Conservation (phyloP, 2,888 invertebrate genomes). For the Eristalis pertinax region DNA sequence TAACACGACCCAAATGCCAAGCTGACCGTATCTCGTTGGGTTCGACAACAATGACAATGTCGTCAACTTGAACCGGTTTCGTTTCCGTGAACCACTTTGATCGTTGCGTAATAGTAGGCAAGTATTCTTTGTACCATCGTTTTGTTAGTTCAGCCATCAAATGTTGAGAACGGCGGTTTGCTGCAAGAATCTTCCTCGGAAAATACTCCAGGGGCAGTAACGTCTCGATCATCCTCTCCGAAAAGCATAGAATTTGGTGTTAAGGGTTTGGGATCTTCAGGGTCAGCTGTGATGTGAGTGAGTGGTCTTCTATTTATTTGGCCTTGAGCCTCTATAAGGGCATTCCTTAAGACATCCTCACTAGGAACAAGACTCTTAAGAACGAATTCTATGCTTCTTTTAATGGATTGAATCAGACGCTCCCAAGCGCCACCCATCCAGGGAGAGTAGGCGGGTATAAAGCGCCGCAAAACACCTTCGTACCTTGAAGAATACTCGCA, state of each 20-base stretch:
- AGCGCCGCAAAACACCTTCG: slow-evolving; percentile 1
- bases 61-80: background rate
- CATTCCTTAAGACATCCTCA: background rate
- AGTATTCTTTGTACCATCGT: background rate
- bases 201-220: background rate
- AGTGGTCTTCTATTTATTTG: too few species aligned
- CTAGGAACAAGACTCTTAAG: too few species aligned
- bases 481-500: slow-evolving; percentile 2
- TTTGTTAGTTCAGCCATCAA: background rate
- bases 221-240: background rate
- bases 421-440: slow-evolving; percentile 27
- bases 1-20: too few species aligned
- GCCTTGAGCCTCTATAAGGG: too few species aligned
- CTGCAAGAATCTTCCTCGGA: background rate
- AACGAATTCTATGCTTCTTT: background rate
- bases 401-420: slow-evolving; percentile 22
- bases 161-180: background rate
- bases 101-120: background rate
- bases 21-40: too few species aligned
- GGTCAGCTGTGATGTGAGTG: background rate
- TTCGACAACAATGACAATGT: background rate
- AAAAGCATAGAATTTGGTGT: background rate
- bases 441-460: slow-evolving; percentile 23
- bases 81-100: background rate
- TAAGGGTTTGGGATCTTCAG: background rate